Conservation (phyloP, 2,797 vertebrate genomes). For the Pangasius mekongensis region DNA sequence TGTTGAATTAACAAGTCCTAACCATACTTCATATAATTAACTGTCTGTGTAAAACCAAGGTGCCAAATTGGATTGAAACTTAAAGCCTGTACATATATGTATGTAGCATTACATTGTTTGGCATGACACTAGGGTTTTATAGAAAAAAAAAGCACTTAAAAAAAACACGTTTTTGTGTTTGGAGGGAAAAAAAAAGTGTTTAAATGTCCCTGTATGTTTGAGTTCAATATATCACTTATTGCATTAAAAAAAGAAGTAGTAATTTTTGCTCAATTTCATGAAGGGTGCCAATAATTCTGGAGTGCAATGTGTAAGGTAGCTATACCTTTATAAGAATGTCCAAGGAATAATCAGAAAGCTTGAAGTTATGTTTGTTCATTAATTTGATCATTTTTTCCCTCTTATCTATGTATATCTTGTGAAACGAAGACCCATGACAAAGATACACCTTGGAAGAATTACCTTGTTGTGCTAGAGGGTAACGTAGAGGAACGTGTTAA, state of each 20-base stretch:
- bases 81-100: background rate
- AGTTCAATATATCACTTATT: background rate
- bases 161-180: background rate
- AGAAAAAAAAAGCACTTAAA: background rate
- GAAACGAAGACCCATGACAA: conserved; percentile 88
- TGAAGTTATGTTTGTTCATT: background rate
- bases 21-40: background rate
- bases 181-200: background rate
- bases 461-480: conserved; percentile 90
- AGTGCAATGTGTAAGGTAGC: background rate
- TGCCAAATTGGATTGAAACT: background rate
- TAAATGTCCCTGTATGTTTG: background rate
- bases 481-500: conserved; percentile 78
- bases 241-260: no score
- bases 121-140: background rate
- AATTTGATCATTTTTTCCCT: background rate
- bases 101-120: no score
- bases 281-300: background rate
- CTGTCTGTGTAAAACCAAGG: background rate
- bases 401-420: background rate
- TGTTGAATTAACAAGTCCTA: background rate
- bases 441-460: conserved; percentile 95
- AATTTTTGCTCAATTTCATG: background rate
- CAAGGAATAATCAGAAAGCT: background rate
- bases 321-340: background rate